phyloP scores from a whole-genome alignment of 2,888 invertebrate genomes.

The Allacma fusca region DNA sequence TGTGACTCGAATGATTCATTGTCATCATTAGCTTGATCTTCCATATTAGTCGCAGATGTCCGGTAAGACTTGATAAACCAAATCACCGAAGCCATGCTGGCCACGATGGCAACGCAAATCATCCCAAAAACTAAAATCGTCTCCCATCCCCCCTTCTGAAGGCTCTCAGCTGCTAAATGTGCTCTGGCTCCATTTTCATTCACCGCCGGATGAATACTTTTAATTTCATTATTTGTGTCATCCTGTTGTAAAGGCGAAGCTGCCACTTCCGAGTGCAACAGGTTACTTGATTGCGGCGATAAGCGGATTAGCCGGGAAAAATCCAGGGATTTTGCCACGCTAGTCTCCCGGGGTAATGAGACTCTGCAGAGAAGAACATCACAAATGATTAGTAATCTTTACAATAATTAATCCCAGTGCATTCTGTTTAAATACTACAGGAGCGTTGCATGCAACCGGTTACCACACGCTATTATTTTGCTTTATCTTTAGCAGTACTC shows the following conservation, averaged over 20 bases:
- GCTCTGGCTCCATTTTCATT: constrained; percentile 13
- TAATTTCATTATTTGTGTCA: constrained; percentile 33
- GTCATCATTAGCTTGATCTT: constrained; percentile 45
- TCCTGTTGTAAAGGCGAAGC: constrained; percentile 38
- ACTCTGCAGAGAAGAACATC: constrained; percentile 49
- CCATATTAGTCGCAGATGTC: constrained; percentile 19
- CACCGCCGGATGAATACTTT: background rate
- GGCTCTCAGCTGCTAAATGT: constrained; percentile 27
- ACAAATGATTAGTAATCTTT: background rate
- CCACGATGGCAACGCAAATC: constrained; percentile 59
- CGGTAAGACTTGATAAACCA: constrained; percentile 60
- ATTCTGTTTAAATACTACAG: too few species aligned
- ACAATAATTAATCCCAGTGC: background rate
- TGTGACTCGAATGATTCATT: constrained; percentile 48
- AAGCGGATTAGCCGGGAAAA: constrained; percentile 57
- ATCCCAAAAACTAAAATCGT: constrained; percentile 59
- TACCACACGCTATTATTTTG: too few species aligned
- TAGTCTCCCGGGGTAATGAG: constrained; percentile 59
- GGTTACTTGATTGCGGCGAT: constrained; percentile 55
- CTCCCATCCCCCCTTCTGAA: constrained; percentile 54
- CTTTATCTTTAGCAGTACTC: too few species aligned
- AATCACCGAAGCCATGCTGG: constrained; percentile 58
- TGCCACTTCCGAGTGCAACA: constrained; percentile 48
- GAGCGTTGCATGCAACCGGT: too few species aligned
- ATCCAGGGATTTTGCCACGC: constrained; percentile 60